A percentile compares a stretch with the other conserved stretches of the same genome.
These are phyloP conservation scores for Crocallis elinguaria DNA, from an alignment of 2,888 invertebrate genomes.

Conservation along the genomic window DNA sequence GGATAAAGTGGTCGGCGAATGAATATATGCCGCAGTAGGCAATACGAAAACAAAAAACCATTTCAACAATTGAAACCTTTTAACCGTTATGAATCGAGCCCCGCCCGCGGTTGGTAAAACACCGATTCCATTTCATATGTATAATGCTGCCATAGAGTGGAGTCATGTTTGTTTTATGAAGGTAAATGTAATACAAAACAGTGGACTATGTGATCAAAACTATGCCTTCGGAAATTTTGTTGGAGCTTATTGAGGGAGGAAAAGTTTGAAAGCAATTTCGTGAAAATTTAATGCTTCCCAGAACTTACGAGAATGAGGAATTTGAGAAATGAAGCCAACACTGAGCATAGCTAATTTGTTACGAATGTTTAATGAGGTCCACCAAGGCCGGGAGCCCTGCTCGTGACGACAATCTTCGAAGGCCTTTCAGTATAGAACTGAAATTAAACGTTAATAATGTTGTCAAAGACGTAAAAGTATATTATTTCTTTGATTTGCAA, in stretches of 20 bases:
- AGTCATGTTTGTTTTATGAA: constrained; percentile 26
- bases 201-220: constrained; percentile 66
- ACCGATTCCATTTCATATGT: constrained; percentile 29
- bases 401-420: constrained; percentile 29
- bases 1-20: constrained; percentile 72
- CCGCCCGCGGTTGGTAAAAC: constrained; percentile 32
- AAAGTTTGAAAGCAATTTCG: constrained; percentile 80
- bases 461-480: constrained; percentile 5
- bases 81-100: constrained; percentile 44
- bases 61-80: constrained; percentile 52
- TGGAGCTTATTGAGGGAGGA: constrained; percentile 71
- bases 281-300: constrained; percentile 79
- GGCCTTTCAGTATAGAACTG: constrained; percentile 2
- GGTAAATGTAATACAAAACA: constrained; percentile 34
- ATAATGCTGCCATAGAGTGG: constrained; percentile 1
- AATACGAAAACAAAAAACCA: constrained; percentile 52
- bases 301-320: constrained; percentile 77
- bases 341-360: constrained; percentile 79
- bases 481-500: neutral
- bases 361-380: constrained; percentile 70
- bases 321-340: constrained; percentile 76
- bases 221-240: constrained; percentile 74
- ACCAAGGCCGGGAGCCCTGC: constrained; percentile 40
- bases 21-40: constrained; percentile 62
- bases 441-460: constrained; percentile 16